Conservation (phyloP, 2,888 invertebrate genomes). For the Bursaphelenchus okinawaensis region DNA sequence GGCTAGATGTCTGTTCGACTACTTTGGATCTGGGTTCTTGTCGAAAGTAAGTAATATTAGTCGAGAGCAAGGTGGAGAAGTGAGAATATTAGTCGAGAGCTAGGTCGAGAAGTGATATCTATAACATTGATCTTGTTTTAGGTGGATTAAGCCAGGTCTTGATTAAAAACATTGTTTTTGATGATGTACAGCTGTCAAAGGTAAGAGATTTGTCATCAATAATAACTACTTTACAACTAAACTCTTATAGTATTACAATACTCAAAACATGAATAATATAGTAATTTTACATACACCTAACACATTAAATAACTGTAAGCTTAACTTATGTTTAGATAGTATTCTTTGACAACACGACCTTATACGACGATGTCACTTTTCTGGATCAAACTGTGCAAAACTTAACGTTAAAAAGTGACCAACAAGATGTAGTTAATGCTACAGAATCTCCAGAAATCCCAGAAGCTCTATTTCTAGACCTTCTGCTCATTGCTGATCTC, state of each 20-base stretch:
- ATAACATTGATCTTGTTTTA: not conserved
- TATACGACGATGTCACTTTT: conserved; percentile 18
- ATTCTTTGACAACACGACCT: conserved; percentile 22
- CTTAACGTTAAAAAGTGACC: not conserved
- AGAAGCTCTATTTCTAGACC: conserved; percentile 3
- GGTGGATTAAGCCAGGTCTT: not conserved
- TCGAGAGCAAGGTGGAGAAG: not conserved
- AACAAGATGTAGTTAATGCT: not conserved
- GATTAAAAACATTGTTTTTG: not conserved
- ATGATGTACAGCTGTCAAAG: not conserved
- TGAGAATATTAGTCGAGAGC: too few relatives aligned
- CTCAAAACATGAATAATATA: too few relatives aligned
- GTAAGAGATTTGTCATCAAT: not conserved
- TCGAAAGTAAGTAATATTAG: too few relatives aligned
- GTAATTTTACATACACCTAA: too few relatives aligned
- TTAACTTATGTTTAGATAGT: not conserved
- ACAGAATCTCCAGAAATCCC: too few relatives aligned
- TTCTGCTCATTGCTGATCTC: conserved; percentile 34
- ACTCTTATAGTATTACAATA: not conserved
- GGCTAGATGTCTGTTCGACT: not conserved
- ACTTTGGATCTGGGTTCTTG: not conserved
- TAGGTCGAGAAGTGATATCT: not conserved
- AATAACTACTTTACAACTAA: not conserved
- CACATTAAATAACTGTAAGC: too few relatives aligned
- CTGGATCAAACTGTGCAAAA: conserved; percentile 14